Evolutionary conservation across 2,113 vertebrate genomes (phyloP), one percentile per base, ranked within the genome.

Genomic region (Amphiprion percula): DNA sequence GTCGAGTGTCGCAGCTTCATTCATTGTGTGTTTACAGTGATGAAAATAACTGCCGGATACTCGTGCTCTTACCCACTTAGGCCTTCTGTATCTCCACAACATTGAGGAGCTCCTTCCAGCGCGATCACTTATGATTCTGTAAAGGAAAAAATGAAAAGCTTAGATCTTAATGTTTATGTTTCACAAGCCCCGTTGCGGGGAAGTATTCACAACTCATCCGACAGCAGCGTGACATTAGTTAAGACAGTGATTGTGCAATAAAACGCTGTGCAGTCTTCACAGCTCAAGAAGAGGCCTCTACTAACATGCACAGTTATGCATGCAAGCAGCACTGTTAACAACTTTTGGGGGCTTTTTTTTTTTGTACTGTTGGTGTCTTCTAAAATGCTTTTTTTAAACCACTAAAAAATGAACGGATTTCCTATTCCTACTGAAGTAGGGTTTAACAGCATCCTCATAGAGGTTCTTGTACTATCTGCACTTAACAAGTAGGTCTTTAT

Each of bases 191-290:
- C 24, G 24, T 26, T 26, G 3, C 1, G 24, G 24, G 0, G n/a
- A 30, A 4, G 10, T 37, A 9, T 49, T 68, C 33, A 41, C 44
- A 65, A 65, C n/a, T 66, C n/a, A 28, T 39, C 49, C 4, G 52
- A 44, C 26, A 15, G 15, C 56, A 15, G 74, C 49, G 19, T 24
- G 65, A 76, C 41, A 17, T 72, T 60, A 24, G 3, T n/a, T 82
- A 64, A 83, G 23, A 63, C 80, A 81, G 83, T 91, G 69, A 85
- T 73, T 79, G 83, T 93, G 90, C 90, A 92, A 89, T 93, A 87
- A 85, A 88, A 79, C 75, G 73, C 78, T 76, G 70, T 80, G 68
- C 53, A 7, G 28, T 68, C 44, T 49, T 70, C 56, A 53, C 52
- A 33, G 24, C 28, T 37, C 80, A 58, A 10, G 61, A 71, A 55